Conservation (phyloP, 2,888 invertebrate genomes). For the Allacma fusca region DNA sequence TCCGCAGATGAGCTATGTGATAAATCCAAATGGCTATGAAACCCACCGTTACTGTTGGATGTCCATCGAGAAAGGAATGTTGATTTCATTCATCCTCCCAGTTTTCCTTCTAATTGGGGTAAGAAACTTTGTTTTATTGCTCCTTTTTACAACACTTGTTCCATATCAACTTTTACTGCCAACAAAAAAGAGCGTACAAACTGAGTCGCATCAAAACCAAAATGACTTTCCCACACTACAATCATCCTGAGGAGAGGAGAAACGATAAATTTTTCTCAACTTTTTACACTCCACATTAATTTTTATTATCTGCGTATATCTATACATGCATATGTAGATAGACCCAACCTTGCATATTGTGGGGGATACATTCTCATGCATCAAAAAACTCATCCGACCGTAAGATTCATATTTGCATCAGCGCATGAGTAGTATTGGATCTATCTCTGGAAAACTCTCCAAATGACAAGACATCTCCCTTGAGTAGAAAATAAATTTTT, state of each 20-base stretch:
- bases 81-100: constrained; percentile 78
- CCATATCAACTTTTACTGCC: not conserved
- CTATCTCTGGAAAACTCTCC: too few species aligned
- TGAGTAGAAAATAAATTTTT: too few species aligned
- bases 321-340: too few species aligned
- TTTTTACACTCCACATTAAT: constrained; percentile 5
- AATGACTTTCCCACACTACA: not conserved
- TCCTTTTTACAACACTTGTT: not conserved
- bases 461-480: too few species aligned
- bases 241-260: not conserved
- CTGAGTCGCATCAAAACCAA: not conserved
- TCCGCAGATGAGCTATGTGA: constrained; percentile 71
- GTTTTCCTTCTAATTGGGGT: constrained; percentile 74
- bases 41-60: constrained; percentile 79
- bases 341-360: too few species aligned
- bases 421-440: too few species aligned
- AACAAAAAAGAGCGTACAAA: not conserved
- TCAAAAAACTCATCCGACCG: too few species aligned
- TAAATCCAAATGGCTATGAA: constrained; percentile 77
- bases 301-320: not conserved
- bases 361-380: too few species aligned
- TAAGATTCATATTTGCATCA: too few species aligned
- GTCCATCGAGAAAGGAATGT: constrained; percentile 79
- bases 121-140: constrained; percentile 63
- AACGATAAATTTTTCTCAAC: not conserved